Base-by-base conservation (phyloP, 37 sponge, comb jelly and placozoan species). In the Halisarca cf. caerulea region DNA sequence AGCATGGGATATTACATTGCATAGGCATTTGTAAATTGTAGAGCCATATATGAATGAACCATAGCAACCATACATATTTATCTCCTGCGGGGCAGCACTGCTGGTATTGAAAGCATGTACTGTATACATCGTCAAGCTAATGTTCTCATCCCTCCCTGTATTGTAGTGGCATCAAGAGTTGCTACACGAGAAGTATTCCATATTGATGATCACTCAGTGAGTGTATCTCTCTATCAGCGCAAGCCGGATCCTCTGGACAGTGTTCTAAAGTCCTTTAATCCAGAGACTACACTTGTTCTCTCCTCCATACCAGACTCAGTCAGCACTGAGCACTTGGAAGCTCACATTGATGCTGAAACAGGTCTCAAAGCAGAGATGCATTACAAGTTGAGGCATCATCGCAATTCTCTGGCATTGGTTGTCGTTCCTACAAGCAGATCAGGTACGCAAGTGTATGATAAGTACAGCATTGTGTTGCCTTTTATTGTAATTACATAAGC, bases 231-330 rank as follows among this genome's bases (percentile, higher is more conserved):
- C 6, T 9, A 5, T 36, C 72, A 71, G 18, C 37, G 72, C 20
- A 36, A 33, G 18, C 72, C 40, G 20, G 72, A 71, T 71, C 72
- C 72, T 30, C 39, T 71, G 72, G 72, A 71, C 3, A 33, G 41
- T 8, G 18, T 71, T 9, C 37, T 71, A 7, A 5, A 15, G 39
- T 35, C 7, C 38, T 71, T 18, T 18, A 71, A 32, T 37, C 39
- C 40, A 8, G 20, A 33, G 9, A 71, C 14, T 33, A 71, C 72
- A 5, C 5, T 71, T 37, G 72, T 71, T 5, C 72, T 71, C 40
- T 9, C 20, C 38, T 6, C 3, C 8, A 32, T 71, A 2, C 72
- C 40, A 36, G 28, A 71, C 5, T 18, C 40, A 5, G 41, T 71
- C 5, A 7, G 39, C 28, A 39, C 14, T 33, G 72, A 71, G 8